phyloP scores from a whole-genome alignment of 2,113 vertebrate genomes.

The Rutilus rutilus region DNA sequence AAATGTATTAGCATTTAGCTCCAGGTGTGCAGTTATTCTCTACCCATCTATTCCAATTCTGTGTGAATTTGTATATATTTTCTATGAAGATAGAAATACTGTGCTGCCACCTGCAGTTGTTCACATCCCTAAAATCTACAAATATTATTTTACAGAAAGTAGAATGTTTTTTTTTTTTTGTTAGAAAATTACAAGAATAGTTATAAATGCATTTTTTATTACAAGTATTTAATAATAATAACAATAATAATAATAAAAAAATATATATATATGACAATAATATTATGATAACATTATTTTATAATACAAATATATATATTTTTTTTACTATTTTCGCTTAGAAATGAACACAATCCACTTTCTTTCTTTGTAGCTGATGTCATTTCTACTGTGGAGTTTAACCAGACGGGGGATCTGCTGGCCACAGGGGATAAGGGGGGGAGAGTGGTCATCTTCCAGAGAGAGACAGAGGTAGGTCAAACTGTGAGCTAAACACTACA shows the following conservation, averaged over 20 bases:
- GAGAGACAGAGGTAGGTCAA: constrained; percentile 87
- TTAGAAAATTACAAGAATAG: not conserved
- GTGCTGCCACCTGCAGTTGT: not conserved
- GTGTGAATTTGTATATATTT: not conserved
- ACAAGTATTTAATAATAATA: not conserved
- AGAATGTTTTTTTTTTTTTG: not conserved
- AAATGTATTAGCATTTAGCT: not conserved
- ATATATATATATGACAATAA: no score
- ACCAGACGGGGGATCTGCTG: constrained; percentile 97
- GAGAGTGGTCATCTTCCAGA: constrained; percentile 98
- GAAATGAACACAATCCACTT: constrained; percentile 25
- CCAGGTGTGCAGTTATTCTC: not conserved
- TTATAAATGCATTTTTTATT: not conserved
- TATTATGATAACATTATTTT: no score
- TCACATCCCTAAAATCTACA: not conserved
- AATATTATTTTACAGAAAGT: not conserved
- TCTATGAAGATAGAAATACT: not conserved
- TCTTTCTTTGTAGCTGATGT: constrained; percentile 85
- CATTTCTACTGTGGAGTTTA: constrained; percentile 99
- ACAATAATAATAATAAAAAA: no score
- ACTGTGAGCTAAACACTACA: not conserved
- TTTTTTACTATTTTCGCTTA: not conserved
- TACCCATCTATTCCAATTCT: not conserved
- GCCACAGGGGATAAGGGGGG: constrained; percentile 98
- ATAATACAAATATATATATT: not conserved